Base-by-base conservation (phyloP, 2,113 vertebrate genomes). In the Casuarius casuarius region DNA sequence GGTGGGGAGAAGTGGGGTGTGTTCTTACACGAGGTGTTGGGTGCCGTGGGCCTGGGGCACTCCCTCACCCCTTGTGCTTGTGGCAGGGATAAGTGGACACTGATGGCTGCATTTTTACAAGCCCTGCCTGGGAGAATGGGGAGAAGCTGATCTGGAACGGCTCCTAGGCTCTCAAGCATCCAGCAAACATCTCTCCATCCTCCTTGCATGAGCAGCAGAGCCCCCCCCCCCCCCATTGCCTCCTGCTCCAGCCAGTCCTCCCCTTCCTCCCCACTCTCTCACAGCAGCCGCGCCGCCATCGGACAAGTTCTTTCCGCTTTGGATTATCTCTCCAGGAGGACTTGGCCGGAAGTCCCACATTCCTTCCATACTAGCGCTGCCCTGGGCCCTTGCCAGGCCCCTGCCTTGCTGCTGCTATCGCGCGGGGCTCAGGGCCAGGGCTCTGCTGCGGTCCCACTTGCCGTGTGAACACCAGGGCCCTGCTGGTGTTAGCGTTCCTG, bases 241-340 rank as follows among this genome's bases (percentile, higher is more conserved):
- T 75, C 40, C 42, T 0, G 2, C 82, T 62, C 26, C 77, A 83
- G 77, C 67, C 7, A 0, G 1, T 44, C 62, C 66, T 65, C 76
- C 31, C 59, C 75, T 65, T 31, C 12, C 25, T 44, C 23, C 22
- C 17, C 23, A 35, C 10, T 6, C 20, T 59, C 68, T 77, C 13
- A 0, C 77, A 21, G 91, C 5, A 0, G 46, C 46, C 12, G 12
- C 7, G 19, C 49, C 48, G 12, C 68, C 40, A 35, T 67, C 31
- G 46, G 49, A 95, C 67, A 9, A 88, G 66, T 87, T 95, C 89
- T 49, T 97, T 97, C 97, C 89, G 89, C 74, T 92, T 76, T 0
- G 4, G 92, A 96, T 95, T 91, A 91, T 92, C 92, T 61, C 91
- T 56, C 84, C 67, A 18, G 70, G 80, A 54, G 26, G 73, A 75